Conservation (phyloP, 2,113 vertebrate genomes). For the Lynx canadensis region DNA sequence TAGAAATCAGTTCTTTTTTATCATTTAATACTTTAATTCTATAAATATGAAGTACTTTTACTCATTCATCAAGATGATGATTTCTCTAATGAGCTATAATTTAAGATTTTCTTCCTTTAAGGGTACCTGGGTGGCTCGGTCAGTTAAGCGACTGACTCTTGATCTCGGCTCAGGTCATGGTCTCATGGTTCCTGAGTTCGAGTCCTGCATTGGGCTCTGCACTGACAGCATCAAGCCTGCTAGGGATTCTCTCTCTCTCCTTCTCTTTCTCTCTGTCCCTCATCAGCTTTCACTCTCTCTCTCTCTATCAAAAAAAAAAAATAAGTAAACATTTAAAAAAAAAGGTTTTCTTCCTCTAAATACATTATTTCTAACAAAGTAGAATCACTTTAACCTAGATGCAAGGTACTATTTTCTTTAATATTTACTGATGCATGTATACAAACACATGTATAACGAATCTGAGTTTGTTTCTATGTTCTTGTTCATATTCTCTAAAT, state of each 20-base stretch:
- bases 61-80: neutral
- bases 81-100: neutral
- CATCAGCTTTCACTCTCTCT: too few species aligned
- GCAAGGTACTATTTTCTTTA: neutral
- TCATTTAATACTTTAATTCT: neutral
- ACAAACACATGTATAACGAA: neutral
- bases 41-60: neutral
- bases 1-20: neutral
- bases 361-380: neutral
- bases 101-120: neutral
- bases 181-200: too few species aligned
- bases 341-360: neutral
- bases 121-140: too few species aligned
- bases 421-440: neutral
- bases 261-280: too few species aligned
- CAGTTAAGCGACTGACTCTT: too few species aligned
- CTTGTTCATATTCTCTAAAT: neutral
- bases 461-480: neutral
- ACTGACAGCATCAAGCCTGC: too few species aligned
- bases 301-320: too few species aligned
- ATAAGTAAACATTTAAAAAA: too few species aligned
- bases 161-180: too few species aligned
- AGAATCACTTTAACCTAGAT: neutral
- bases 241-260: too few species aligned
- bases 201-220: too few species aligned